Percentiles rank a stretch among this genome's conserved stretches.
Conservation (phyloP, 2,113 vertebrate genomes). For the Murina feae region DNA sequence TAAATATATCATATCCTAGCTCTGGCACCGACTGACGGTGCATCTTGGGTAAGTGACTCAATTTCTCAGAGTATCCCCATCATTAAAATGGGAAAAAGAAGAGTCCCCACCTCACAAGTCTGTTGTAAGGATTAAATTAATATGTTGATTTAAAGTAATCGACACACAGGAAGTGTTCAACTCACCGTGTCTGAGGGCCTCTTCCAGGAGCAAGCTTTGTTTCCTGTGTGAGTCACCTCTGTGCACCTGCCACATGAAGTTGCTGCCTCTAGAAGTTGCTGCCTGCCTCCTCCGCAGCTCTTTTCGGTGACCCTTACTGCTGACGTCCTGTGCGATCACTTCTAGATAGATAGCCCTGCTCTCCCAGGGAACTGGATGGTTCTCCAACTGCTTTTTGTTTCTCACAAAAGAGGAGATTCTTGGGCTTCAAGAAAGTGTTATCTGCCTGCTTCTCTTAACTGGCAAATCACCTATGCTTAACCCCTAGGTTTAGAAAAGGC, state of each 20-base stretch:
- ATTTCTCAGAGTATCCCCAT: background rate
- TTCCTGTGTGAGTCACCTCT: background rate
- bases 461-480: background rate
- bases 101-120: background rate
- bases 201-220: background rate
- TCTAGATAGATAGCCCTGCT: background rate
- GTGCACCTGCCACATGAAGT: background rate
- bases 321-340: background rate
- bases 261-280: background rate
- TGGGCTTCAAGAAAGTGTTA: background rate
- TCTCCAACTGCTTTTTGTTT: background rate
- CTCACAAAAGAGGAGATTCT: background rate
- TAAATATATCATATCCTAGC: background rate
- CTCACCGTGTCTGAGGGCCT: background rate
- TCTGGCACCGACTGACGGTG: background rate
- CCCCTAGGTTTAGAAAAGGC: background rate
- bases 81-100: conserved; percentile 5
- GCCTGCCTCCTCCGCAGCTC: background rate
- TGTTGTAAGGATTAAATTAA: background rate
- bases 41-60: background rate
- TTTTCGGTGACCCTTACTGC: background rate
- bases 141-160: background rate
- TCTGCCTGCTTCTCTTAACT: background rate
- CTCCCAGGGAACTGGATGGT: background rate
- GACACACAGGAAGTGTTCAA: background rate